Conservation (phyloP, 1,140 invertebrate species). For the Polypedilum pembai region DNA sequence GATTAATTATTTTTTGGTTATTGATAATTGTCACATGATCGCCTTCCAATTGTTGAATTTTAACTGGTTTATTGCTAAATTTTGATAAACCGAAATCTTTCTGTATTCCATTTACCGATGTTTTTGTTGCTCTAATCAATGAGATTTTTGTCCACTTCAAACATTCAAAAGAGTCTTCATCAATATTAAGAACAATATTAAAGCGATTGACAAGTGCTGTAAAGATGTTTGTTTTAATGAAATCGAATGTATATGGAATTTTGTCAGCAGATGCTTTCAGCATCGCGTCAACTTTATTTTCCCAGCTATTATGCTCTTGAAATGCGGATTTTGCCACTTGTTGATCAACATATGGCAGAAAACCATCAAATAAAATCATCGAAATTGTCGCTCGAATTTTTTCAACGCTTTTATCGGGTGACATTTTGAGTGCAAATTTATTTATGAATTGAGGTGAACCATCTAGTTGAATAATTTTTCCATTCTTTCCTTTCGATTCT, state of each 20-base stretch:
- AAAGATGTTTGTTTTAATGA: constrained; percentile 43
- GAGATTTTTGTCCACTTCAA: constrained; percentile 46
- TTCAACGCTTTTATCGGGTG: constrained; percentile 42
- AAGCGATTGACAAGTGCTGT: constrained; percentile 49
- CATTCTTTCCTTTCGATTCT: constrained; percentile 50
- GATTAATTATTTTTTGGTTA: constrained; percentile 47
- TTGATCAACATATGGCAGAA: constrained; percentile 45
- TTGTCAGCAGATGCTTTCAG: constrained; percentile 38
- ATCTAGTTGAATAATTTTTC: constrained; percentile 51
- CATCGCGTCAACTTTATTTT: constrained; percentile 37
- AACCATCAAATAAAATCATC: constrained; percentile 46
- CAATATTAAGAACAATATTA: constrained; percentile 48
- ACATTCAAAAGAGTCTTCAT: constrained; percentile 37
- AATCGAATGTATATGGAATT: constrained; percentile 45
- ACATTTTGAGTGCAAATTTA: constrained; percentile 35
- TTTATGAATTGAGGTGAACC: constrained; percentile 51
- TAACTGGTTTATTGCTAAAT: constrained; percentile 45
- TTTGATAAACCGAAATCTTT: constrained; percentile 58
- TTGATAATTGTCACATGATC: constrained; percentile 63
- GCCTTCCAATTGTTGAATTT: constrained; percentile 53
- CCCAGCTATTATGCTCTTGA: constrained; percentile 31
- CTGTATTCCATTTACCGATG: constrained; percentile 44
- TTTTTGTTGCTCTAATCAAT: constrained; percentile 54
- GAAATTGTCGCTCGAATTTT: constrained; percentile 50
- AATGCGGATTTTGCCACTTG: not conserved